Evolutionary conservation across 2,888 invertebrate species (phyloP).

Genomic region (Agonopterix alstromeriana): DNA sequence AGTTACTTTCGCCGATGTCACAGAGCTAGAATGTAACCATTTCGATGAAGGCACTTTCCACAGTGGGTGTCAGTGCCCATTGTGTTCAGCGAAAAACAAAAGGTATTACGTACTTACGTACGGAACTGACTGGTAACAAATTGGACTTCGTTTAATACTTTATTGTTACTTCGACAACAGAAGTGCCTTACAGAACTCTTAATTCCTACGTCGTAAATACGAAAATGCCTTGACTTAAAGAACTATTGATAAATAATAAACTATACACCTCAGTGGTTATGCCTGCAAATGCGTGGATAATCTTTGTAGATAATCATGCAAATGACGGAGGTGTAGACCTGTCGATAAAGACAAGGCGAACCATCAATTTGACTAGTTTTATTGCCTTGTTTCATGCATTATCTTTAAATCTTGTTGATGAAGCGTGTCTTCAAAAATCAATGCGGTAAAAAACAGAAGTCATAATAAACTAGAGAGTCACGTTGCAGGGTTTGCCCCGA

Average conservation of each 20-base stretch:
- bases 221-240: too few species aligned
- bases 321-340: slow-evolving; percentile 10
- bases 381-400: not conserved
- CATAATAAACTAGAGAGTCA: too few species aligned
- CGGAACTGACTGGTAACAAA: not conserved
- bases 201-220: too few species aligned
- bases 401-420: not conserved
- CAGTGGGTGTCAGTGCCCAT: slow-evolving; percentile 54
- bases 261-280: too few species aligned
- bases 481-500: too few species aligned
- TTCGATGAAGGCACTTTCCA: slow-evolving; percentile 49
- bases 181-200: too few species aligned
- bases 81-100: slow-evolving; percentile 63
- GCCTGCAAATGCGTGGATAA: not conserved
- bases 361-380: not conserved
- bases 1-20: slow-evolving; percentile 53
- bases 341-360: not conserved
- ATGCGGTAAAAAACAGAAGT: too few species aligned
- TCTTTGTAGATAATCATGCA: slow-evolving; percentile 1
- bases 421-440: not conserved
- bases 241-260: too few species aligned
- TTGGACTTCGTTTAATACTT: not conserved
- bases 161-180: not conserved
- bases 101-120: slow-evolving; percentile 27
- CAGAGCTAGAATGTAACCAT: slow-evolving; percentile 32